A percentile compares a stretch with the other conserved stretches of the same genome.
phyloP scores from a whole-genome alignment of 2,113 vertebrate genomes.

The Promerops cafer region DNA sequence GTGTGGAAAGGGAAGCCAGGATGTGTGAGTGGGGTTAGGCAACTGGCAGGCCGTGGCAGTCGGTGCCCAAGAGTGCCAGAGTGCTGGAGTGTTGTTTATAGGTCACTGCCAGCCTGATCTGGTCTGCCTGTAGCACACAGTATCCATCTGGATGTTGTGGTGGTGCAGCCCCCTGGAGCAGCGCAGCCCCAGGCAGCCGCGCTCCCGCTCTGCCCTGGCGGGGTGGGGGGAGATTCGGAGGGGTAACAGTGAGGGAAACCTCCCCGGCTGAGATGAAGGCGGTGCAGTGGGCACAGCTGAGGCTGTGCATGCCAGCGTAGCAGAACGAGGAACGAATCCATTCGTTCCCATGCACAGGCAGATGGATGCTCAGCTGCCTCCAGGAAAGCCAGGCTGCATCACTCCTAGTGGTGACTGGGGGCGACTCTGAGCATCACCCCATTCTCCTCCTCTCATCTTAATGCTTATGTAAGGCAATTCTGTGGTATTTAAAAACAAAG shows the following conservation, averaged over 20 bases:
- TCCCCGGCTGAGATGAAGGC: neutral
- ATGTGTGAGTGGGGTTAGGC: neutral
- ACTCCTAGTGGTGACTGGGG: neutral
- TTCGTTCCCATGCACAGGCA: neutral
- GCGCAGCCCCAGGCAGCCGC: fast-evolving
- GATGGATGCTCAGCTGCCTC: neutral
- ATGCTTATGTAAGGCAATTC: neutral
- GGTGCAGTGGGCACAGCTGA: neutral
- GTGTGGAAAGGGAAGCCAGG: neutral
- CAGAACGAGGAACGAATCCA: neutral
- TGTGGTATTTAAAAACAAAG: neutral
- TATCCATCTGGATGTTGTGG: neutral
- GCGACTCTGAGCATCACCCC: neutral
- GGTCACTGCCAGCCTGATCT: neutral
- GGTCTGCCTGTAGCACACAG: neutral
- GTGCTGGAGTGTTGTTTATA: fast-evolving
- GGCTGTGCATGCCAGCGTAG: neutral
- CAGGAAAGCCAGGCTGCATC: neutral
- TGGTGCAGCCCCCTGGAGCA: neutral
- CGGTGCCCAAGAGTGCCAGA: fast-evolving
- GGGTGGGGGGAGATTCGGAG: fast-evolving
- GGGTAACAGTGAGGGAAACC: neutral
- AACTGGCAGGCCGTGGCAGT: neutral
- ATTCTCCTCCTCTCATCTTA: neutral
- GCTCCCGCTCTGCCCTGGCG: neutral